Evolutionary conservation across 1,140 invertebrate species (phyloP), one percentile per base, ranked within the genome.

Genomic region (Bombus turneri): DNA sequence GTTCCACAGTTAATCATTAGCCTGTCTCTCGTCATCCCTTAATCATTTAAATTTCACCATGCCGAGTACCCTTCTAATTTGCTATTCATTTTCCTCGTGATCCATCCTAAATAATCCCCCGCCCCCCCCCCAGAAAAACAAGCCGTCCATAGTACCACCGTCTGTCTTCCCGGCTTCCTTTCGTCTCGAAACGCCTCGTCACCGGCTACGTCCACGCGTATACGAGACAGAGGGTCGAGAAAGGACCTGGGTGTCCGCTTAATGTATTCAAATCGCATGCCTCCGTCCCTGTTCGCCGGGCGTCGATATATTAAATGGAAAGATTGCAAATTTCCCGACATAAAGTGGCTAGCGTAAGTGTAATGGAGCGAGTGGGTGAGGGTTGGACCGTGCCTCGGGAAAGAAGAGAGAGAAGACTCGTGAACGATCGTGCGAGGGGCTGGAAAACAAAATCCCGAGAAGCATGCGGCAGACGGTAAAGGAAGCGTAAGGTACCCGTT

Each of bases 261-360:
- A 94, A 95, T 94, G 92, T 94, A 95, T 95, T 95, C 93, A 95
- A 95, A 95, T 93, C 86, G 81, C 90, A 93, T 93, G 91, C 91
- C 93, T 87, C 92, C 91, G 78, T 69, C 88, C 81, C 76, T 59
- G 71, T 72, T 41, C 59, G 81, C 31, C 84, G 73, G 43, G 88
- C 92, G 93, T 93, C 94, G 95, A 94, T 95, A 95, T 95, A 95
- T 95, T 95, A 95, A 95, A 95, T 95, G 94, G 93, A 95, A 94
- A 95, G 94, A 95, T 95, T 94, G 94, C 94, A 95, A 95, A 95
- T 95, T 95, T 95, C 93, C 93, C 92, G 93, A 94, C 94, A 94
- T 95, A 94, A 95, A 95, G 93, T 95, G 94, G 93, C 93, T 87
- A 91, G 92, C 93, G 91, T 92, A 93, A 93, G 93, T 93, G 93